Evolutionary conservation across 2,888 invertebrate species (phyloP).

Genomic region (Stomorhina lunata): DNA sequence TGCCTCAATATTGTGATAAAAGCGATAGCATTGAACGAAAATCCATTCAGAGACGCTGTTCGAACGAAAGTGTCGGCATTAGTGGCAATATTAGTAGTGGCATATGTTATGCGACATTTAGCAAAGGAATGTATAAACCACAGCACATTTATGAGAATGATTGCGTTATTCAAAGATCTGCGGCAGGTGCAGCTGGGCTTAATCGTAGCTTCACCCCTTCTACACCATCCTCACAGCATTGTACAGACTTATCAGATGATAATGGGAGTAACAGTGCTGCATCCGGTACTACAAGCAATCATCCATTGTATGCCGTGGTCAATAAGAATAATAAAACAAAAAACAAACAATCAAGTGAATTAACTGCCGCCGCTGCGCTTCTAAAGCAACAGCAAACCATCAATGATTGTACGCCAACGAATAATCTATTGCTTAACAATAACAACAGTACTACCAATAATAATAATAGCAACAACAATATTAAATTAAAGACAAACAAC

Average conservation of each 20-base stretch:
- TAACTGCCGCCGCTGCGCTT: constrained; percentile 71
- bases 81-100: constrained; percentile 42
- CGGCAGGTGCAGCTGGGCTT: not conserved
- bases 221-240: constrained; percentile 25
- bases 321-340: constrained; percentile 80
- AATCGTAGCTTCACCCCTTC: constrained; percentile 40
- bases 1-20: constrained; percentile 65
- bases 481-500: constrained; percentile 75
- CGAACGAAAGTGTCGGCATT: constrained; percentile 58
- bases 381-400: constrained; percentile 71
- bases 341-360: constrained; percentile 73
- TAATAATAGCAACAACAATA: constrained; percentile 69
- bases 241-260: constrained; percentile 31
- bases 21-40: constrained; percentile 68
- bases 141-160: constrained; percentile 77
- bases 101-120: constrained; percentile 64
- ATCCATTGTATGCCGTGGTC: constrained; percentile 80
- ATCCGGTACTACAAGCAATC: constrained; percentile 50
- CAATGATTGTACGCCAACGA: constrained; percentile 68
- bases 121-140: constrained; percentile 66
- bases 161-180: constrained; percentile 72
- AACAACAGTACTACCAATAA: constrained; percentile 65
- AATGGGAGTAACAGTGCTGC: constrained; percentile 6
- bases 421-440: constrained; percentile 66
- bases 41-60: constrained; percentile 60